Evolutionary conservation across 2,113 vertebrate species (phyloP), one percentile per base, ranked within the genome.

Genomic region (Dipodomys ordii): DNA sequence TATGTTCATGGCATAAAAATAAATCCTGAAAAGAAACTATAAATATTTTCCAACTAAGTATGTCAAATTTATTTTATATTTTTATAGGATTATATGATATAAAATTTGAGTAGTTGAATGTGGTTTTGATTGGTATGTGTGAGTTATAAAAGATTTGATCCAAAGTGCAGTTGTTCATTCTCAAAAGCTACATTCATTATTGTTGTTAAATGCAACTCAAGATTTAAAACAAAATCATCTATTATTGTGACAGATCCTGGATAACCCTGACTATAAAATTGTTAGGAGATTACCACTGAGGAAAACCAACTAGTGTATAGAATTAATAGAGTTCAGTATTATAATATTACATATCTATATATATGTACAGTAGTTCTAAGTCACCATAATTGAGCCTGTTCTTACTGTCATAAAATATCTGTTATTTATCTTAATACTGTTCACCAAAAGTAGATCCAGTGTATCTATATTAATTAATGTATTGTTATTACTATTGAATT

Each of bases 11-110:
- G 35, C 72, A 44, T 72, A 81, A 81, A 92, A 80, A 49, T 84
- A 62, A 91, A 85, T 69, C 18, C 89, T 87, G 44, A 67, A 94
- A 78, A 67, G 3, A 25, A 92, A 6, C 69, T 69, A 88, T 88
- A 79, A 80, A 83, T 86, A 73, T 67, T 84, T 72, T 49, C 19
- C 44, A 32, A 2, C 27, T 82, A 35, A 60, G 25, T 83, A 35
- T 87, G 49, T 60, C 67, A 80, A 25, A 78, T 73, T 65, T 72
- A 65, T 74, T 92, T 22, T 35, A 20, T 39, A 27, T 60, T 82
- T 90, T 80, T 32, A 1, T 6, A 80, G 80, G 18, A 71, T 76
- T 65, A 39, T 28, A 53, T 85, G 20, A 6, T 3, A 35, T 88
- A 35, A 69, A 82, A 85, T 92, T 71, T 88, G 60, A 90, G 7